Conservation (phyloP, 1,140 invertebrate species). For the Muscidifurax raptorellus region DNA sequence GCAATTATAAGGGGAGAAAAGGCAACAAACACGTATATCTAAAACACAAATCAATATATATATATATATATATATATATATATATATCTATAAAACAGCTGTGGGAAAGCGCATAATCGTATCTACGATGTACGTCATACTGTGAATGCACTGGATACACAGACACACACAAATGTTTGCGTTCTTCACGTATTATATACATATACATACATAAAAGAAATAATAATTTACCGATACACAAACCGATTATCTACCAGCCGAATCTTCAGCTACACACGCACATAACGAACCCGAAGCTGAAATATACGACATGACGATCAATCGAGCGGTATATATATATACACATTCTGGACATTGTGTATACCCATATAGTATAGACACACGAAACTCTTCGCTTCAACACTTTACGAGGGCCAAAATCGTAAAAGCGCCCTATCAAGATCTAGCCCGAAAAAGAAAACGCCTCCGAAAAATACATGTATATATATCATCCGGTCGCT, state of each 20-base stretch:
- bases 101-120: neutral
- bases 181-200: slow-evolving; percentile 10
- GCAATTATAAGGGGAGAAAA: neutral
- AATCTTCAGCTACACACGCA: slow-evolving; percentile 31
- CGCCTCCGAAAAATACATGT: neutral
- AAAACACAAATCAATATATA: neutral
- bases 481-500: too few relatives aligned
- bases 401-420: slow-evolving; percentile 14
- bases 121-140: neutral
- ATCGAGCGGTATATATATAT: neutral
- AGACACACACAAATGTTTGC: too few relatives aligned
- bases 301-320: slow-evolving; percentile 1
- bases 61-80: neutral
- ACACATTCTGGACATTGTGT: neutral
- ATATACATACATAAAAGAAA: slow-evolving; percentile 9
- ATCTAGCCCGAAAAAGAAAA: slow-evolving; percentile 12
- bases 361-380: neutral
- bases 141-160: neutral
- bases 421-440: slow-evolving; percentile 29
- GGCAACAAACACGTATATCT: too few relatives aligned
- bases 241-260: neutral
- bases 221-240: slow-evolving; percentile 34
- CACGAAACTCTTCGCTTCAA: neutral
- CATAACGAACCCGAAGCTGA: slow-evolving; percentile 25
- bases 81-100: slow-evolving; percentile 19